Evolutionary conservation across 2,113 vertebrate genomes (phyloP).

Genomic region (Hippocampus mohnikei): DNA sequence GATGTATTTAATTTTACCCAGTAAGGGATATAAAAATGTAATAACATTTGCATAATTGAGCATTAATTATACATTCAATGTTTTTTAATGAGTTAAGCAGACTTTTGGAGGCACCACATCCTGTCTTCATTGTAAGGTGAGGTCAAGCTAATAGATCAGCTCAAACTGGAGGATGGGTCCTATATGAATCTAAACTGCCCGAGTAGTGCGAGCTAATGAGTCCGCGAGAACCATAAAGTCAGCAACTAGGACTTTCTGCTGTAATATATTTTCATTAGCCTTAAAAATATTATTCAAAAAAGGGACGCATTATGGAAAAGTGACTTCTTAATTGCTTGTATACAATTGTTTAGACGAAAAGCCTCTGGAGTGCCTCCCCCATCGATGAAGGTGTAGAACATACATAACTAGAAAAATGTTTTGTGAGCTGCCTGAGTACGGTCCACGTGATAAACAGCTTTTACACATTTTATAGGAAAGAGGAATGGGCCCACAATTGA

Average conservation of each 20-base stretch:
- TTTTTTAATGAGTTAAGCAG: slow-evolving; percentile 72
- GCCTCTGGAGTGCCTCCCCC: background rate
- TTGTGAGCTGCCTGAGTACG: too few relatives aligned
- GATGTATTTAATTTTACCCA: slow-evolving; percentile 70
- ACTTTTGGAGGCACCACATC: slow-evolving; percentile 44
- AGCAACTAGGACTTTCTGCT: background rate
- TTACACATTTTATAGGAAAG: background rate
- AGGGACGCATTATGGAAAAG: background rate
- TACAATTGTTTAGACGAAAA: background rate
- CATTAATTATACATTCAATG: slow-evolving; percentile 75
- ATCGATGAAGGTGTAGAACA: background rate
- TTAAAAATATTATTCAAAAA: background rate
- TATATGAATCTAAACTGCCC: slow-evolving; percentile 15
- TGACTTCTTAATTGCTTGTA: background rate
- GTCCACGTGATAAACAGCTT: background rate
- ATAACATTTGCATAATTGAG: slow-evolving; percentile 75
- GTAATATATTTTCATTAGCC: background rate
- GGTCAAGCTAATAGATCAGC: slow-evolving; percentile 66
- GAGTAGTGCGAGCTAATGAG: slow-evolving; percentile 6
- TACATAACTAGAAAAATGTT: too few relatives aligned
- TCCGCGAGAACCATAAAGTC: slow-evolving; percentile 29
- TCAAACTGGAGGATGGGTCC: slow-evolving; percentile 21
- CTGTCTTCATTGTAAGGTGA: slow-evolving; percentile 38
- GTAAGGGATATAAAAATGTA: slow-evolving; percentile 69
- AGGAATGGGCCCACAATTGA: background rate